Evolutionary conservation across 2,888 invertebrate species (phyloP), one percentile per base, ranked within the genome.

Genomic region (Loripinus fragilis): DNA sequence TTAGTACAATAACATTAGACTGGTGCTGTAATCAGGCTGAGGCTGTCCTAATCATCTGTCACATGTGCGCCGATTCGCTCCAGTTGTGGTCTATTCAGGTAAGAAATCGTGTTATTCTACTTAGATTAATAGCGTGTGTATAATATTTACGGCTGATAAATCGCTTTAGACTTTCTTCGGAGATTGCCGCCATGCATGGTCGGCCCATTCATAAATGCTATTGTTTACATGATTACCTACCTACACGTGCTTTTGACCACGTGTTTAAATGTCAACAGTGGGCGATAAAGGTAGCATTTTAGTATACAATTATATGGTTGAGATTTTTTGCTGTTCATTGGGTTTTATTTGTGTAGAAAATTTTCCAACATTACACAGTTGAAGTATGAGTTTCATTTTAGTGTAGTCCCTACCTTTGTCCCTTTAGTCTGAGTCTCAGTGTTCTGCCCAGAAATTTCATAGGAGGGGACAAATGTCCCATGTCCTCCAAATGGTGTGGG

Each of bases 1-100:
- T 81, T 77, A 83, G 83, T 78, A 83, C 78, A 79, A 78, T 81
- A n/a, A 76, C 69, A 55, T 33, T 69, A 74, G 80, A 74, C 76
- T 78, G 38, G 48, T 33, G 78, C 64, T 74, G 75, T 81, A 81
- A 81, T 78, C 77, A 71, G 52, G 68, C 38, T 35, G 70, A 65
- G 72, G 30, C 55, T 66, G 65, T 68, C 64, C 65, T 70, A 78
- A 81, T 78, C 81, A 70, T 65, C 81, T 76, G 78, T 81, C 71
- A 71, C 50, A 64, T 75, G 66, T 68, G 64, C 64, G 55, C 72
- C 25, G 78, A 72, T 68, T 70, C 70, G 78, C 70, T 33, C 35
- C 71, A 35, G 30, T 74, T 75, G 74, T 66, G 42, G 38, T 25
- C 10, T n/a, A 20, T 8, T 28, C 67, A 42, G 42, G 67, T 67